Conservation (phyloP, 2,888 invertebrate genomes). For the Drosophila meridionalis region DNA sequence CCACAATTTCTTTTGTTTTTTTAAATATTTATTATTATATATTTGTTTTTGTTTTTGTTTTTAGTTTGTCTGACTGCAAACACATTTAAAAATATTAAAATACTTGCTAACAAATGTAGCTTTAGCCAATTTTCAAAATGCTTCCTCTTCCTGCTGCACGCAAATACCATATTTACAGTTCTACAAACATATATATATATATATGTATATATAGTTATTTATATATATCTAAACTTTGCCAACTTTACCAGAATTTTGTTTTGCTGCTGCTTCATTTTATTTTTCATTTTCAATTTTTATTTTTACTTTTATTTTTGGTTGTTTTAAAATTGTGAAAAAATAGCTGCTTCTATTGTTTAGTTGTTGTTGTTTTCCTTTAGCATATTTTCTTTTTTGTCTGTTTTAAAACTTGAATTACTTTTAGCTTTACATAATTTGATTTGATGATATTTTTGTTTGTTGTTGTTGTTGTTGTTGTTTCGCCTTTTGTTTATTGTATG, state of each 20-base stretch:
- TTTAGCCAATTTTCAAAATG: conserved; percentile 58
- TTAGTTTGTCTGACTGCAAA: conserved; percentile 33
- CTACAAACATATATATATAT: conserved; percentile 46
- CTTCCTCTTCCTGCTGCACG: conserved; percentile 36
- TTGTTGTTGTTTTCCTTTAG: conserved; percentile 48
- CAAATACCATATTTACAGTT: conserved; percentile 70
- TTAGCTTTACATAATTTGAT: conserved; percentile 71
- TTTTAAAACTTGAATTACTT: conserved; percentile 67
- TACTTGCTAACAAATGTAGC: conserved; percentile 46
- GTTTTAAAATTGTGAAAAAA: conserved; percentile 78
- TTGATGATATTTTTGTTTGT: conserved; percentile 62
- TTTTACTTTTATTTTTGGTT: conserved; percentile 29
- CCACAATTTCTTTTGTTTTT: conserved; percentile 37
- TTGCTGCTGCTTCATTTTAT: conserved; percentile 9
- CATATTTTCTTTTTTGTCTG: conserved; percentile 29
- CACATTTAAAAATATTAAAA: conserved; percentile 67
- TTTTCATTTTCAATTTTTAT: conserved; percentile 28
- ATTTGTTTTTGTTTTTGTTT: conserved; percentile 11
- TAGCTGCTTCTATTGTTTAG: conserved; percentile 75
- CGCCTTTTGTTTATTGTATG: conserved; percentile 14
- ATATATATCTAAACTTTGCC: conserved; percentile 35
- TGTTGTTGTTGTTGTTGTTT: conserved; percentile 25
- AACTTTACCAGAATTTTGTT: conserved; percentile 27
- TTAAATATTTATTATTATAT: conserved; percentile 14
- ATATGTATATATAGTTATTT: conserved; percentile 33